These are phyloP conservation scores for Pteruthius melanotis DNA, from an alignment of 2,113 vertebrate species.

Conservation along the genomic window DNA sequence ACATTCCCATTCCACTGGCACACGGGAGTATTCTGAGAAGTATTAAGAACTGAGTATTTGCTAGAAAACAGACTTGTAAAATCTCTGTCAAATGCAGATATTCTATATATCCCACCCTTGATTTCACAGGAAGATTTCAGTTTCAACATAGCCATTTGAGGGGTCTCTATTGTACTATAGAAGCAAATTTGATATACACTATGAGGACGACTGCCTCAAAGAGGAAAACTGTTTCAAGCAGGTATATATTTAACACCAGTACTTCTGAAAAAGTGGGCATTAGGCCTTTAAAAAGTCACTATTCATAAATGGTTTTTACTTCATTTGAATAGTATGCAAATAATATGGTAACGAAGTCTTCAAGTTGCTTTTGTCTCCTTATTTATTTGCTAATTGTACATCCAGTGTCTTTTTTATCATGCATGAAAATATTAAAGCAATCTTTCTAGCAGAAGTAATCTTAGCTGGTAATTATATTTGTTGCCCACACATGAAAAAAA, in stretches of 20 bases:
- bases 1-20: not conserved
- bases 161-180: not conserved
- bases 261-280: not conserved
- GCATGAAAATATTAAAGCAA: not conserved
- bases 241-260: not conserved
- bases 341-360: not conserved
- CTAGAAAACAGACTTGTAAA: not conserved
- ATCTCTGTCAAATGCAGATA: not conserved
- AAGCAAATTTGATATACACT: not conserved
- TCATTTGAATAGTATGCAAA: not conserved
- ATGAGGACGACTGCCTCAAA: not conserved
- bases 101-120: not conserved
- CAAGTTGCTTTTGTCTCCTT: not conserved
- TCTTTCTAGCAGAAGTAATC: not conserved
- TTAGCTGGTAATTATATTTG: not conserved
- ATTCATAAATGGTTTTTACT: not conserved
- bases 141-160: not conserved
- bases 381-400: not conserved
- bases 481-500: not conserved
- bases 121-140: not conserved
- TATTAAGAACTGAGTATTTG: not conserved
- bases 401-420: not conserved
- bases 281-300: not conserved
- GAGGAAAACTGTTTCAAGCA: not conserved
- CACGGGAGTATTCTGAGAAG: not conserved